Evolutionary conservation across 1,140 invertebrate genomes (phyloP).

Genomic region (Pseudoatta argentina): DNA sequence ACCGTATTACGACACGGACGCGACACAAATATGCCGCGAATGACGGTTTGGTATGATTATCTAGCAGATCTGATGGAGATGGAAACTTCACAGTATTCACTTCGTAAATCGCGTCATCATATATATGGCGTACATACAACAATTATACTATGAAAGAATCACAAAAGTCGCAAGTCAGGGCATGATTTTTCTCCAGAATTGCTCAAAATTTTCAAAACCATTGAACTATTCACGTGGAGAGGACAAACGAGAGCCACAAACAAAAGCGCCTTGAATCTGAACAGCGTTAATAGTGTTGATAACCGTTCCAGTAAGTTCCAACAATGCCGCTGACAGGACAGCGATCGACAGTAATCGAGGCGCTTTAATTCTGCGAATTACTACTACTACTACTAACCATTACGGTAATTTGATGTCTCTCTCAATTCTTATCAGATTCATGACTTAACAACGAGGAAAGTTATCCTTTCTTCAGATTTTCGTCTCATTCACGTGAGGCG

Average conservation of each 20-base stretch:
- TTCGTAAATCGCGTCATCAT: background rate
- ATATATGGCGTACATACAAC: background rate
- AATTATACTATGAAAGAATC: background rate
- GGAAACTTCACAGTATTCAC: background rate
- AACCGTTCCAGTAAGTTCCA: background rate
- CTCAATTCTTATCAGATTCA: background rate
- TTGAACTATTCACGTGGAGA: background rate
- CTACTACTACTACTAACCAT: too few relatives aligned
- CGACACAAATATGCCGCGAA: background rate
- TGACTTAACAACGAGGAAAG: background rate
- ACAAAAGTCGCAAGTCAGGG: background rate
- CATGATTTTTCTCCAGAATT: background rate
- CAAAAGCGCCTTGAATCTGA: background rate
- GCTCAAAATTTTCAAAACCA: too few relatives aligned
- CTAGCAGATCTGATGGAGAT: background rate
- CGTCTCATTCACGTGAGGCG: background rate
- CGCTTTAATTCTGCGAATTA: too few relatives aligned
- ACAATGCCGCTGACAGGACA: background rate
- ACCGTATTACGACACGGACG: background rate
- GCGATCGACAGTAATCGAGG: too few relatives aligned
- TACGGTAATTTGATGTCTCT: background rate
- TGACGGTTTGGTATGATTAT: background rate
- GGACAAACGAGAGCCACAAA: background rate
- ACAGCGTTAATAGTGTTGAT: too few relatives aligned
- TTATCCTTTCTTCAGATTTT: background rate